These are phyloP conservation scores for Pogoniulus pusillus DNA, from an alignment of 2,797 vertebrate species.

Conservation along the genomic window DNA sequence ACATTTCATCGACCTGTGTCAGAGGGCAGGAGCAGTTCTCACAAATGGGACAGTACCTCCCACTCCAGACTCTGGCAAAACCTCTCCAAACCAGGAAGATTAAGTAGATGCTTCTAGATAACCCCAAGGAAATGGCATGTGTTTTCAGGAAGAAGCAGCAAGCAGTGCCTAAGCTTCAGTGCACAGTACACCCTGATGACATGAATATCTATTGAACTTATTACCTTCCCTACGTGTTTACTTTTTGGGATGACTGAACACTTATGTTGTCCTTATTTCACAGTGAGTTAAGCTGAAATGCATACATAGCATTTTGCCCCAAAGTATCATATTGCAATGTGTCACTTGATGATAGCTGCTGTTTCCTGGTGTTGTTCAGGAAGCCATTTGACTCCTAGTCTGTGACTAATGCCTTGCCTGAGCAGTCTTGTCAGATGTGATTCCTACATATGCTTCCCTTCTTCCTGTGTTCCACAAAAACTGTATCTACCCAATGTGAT, in stretches of 20 bases:
- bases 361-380: conserved; percentile 24
- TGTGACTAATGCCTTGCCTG: conserved; percentile 46
- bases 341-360: conserved; percentile 43
- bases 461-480: background rate
- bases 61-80: background rate
- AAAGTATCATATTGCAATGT: background rate
- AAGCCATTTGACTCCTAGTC: conserved; percentile 44
- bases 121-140: background rate
- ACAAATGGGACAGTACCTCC: accelerated
- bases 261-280: conserved; percentile 48
- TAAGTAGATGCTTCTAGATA: background rate
- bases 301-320: conserved; percentile 54
- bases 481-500: background rate
- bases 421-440: conserved; percentile 46
- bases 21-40: background rate
- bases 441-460: conserved; percentile 25
- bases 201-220: background rate
- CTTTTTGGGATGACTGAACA: conserved; percentile 24
- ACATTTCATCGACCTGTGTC: background rate
- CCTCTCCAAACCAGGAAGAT: background rate
- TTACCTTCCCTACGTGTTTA: conserved; percentile 1
- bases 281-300: conserved; percentile 40
- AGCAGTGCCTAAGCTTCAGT: background rate
- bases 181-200: background rate
- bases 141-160: conserved; percentile 18